Evolutionary conservation across 2,888 invertebrate genomes (phyloP).

Genomic region (Nomada goodeniana): DNA sequence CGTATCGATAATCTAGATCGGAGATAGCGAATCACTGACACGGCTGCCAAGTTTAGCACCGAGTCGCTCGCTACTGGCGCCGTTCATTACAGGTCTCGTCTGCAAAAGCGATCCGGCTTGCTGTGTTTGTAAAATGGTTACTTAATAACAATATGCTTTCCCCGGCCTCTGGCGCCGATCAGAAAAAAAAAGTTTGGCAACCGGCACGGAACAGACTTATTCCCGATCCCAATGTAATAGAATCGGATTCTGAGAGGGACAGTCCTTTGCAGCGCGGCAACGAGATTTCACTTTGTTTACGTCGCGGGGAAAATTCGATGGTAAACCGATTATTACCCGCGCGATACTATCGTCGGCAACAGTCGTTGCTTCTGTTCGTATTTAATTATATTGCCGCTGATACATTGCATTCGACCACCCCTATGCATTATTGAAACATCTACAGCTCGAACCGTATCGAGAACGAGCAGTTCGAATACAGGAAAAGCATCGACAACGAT

Average conservation of each 20-base stretch:
- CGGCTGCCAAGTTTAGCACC: constrained; percentile 53
- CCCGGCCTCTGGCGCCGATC: constrained; percentile 31
- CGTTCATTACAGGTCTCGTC: constrained; percentile 46
- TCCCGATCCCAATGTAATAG: constrained; percentile 25
- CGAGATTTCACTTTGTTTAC: background rate
- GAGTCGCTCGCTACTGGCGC: constrained; percentile 26
- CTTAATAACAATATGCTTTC: constrained; percentile 52
- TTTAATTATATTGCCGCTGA: constrained; percentile 19
- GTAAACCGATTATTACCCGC: background rate
- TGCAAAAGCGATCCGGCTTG: constrained; percentile 17
- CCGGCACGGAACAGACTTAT: background rate
- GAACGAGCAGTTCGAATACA: constrained; percentile 45
- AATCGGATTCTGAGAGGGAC: constrained; percentile 10
- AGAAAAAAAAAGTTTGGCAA: constrained; percentile 37
- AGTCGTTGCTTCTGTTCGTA: constrained; percentile 11
- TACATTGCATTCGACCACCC: constrained; percentile 11
- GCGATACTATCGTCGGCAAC: background rate
- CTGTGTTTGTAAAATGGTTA: constrained; percentile 36
- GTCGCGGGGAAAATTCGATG: no score
- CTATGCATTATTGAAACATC: constrained; percentile 15
- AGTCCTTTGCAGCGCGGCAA: background rate
- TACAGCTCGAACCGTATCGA: constrained; percentile 28
- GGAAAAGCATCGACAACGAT: constrained; percentile 42
- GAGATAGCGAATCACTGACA: constrained; percentile 31
- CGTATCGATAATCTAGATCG: constrained; percentile 39